Conservation (phyloP, 2,888 invertebrate genomes). For the Synanthedon vespiformis region DNA sequence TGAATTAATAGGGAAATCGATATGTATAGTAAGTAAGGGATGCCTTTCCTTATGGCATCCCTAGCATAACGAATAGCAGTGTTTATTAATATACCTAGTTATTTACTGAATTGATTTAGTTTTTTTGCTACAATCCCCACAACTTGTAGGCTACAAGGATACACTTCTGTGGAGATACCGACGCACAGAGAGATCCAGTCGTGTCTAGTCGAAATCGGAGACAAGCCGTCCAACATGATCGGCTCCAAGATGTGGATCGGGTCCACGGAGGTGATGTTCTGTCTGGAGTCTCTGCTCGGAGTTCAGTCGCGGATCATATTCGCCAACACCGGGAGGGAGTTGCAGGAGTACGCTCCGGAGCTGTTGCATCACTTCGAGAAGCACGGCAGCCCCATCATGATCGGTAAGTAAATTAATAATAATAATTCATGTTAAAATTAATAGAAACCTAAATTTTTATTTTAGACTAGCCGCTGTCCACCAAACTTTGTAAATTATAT, state of each 20-base stretch:
- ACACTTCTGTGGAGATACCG: slow-evolving; percentile 81
- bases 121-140: too few relatives aligned
- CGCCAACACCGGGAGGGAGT: slow-evolving; percentile 87
- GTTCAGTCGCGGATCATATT: slow-evolving; percentile 85
- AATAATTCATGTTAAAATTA: too few relatives aligned
- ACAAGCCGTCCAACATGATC: slow-evolving; percentile 88
- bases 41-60: too few relatives aligned
- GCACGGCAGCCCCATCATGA: slow-evolving; percentile 98
- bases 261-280: slow-evolving; percentile 95
- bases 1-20: too few relatives aligned
- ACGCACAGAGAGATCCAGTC: slow-evolving; percentile 90
- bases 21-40: too few relatives aligned
- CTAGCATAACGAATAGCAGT: too few relatives aligned
- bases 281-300: slow-evolving; percentile 83
- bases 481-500: too few relatives aligned
- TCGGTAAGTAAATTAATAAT: too few relatives aligned
- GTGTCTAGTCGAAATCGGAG: slow-evolving; percentile 93
- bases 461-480: too few relatives aligned
- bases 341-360: slow-evolving; percentile 82
- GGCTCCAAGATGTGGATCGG: slow-evolving; percentile 98
- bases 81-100: too few relatives aligned
- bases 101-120: too few relatives aligned
- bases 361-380: slow-evolving; percentile 90
- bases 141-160: slow-evolving; percentile 79
- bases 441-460: too few relatives aligned